A percentile compares a stretch with the other conserved stretches of the same genome.
These are phyloP conservation scores for Andricus quercusramuli DNA, from an alignment of 2,888 invertebrate species.

Conservation along the genomic window DNA sequence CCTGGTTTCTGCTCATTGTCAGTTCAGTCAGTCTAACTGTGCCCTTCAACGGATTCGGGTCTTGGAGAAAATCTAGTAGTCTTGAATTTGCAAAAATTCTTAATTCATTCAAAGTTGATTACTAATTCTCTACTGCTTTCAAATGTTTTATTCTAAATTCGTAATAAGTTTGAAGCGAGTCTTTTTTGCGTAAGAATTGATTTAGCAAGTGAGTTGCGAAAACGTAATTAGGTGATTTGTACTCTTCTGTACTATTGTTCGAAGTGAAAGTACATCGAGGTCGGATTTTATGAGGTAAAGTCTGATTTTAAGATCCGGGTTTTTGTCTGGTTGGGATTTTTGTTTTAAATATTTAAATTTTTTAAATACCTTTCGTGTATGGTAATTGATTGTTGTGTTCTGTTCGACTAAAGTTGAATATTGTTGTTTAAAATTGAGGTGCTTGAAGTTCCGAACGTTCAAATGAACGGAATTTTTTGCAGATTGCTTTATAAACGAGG, in stretches of 20 bases:
- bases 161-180: background rate
- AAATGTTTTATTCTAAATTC: background rate
- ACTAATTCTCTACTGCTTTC: background rate
- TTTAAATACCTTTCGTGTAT: too few relatives aligned
- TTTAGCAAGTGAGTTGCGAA: conserved; percentile 1
- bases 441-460: too few relatives aligned
- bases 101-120: background rate
- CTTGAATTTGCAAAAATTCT: background rate
- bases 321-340: background rate
- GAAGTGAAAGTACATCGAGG: background rate
- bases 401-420: too few relatives aligned
- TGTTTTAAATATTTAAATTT: too few relatives aligned
- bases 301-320: background rate
- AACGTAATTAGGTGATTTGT: background rate
- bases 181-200: background rate
- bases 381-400: too few relatives aligned
- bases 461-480: too few relatives aligned
- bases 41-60: conserved; percentile 9
- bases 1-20: background rate
- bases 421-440: too few relatives aligned
- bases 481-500: too few relatives aligned
- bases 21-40: conserved; percentile 1
- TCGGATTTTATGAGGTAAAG: background rate
- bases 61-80: background rate
- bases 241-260: background rate